Evolutionary conservation across 1,140 invertebrate species (phyloP).

Genomic region (Drosophila pandora): DNA sequence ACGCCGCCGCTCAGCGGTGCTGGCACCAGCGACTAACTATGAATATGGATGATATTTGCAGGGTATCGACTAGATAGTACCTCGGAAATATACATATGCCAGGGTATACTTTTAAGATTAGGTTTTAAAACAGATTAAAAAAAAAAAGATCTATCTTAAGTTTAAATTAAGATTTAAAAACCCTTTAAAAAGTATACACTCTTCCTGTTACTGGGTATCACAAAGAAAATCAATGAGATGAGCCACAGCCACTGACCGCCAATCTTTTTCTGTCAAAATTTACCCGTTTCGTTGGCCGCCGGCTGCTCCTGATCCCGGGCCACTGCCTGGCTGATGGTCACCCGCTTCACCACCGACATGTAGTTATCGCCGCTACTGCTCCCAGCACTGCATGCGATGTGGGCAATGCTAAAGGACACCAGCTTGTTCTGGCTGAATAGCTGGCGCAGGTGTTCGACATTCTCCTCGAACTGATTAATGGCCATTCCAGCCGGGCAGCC

Average conservation of each 20-base stretch:
- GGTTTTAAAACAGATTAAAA: no score
- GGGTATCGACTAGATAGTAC: not conserved
- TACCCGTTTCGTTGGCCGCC: slow-evolving; percentile 49
- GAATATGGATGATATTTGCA: not conserved
- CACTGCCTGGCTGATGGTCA: slow-evolving; percentile 61
- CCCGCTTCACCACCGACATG: slow-evolving; percentile 83
- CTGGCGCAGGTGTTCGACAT: slow-evolving; percentile 68
- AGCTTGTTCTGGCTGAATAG: slow-evolving; percentile 62
- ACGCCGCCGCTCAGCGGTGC: slow-evolving; percentile 33
- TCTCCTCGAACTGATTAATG: slow-evolving; percentile 70
- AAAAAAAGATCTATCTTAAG: no score
- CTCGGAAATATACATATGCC: not conserved
- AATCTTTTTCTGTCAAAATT: not conserved
- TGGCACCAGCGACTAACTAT: slow-evolving; percentile 27
- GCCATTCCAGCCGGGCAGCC: slow-evolving; percentile 30
- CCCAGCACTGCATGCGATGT: slow-evolving; percentile 70
- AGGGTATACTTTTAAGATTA: not conserved
- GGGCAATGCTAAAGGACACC: slow-evolving; percentile 66
- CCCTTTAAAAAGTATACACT: not conserved
- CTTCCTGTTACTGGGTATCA: slow-evolving; percentile 5
- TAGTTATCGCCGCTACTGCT: slow-evolving; percentile 83
- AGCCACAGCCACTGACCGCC: not conserved
- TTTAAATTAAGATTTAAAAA: not conserved
- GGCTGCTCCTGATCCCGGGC: slow-evolving; percentile 11
- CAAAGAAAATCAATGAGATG: slow-evolving; percentile 28